Evolutionary conservation across 2,113 vertebrate genomes (phyloP).

Genomic region (Mus musculus): GRCm39 chr13:37988501-37989000

Average conservation of each 20-base stretch:
- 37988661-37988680: not conserved
- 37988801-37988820: not conserved
- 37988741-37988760: not conserved
- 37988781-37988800: not conserved
- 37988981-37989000: not conserved
- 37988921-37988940: not conserved
- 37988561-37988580: not conserved
- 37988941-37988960: not conserved
- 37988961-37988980: slow-evolving; percentile 5
- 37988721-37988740: not conserved
- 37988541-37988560: too few relatives aligned
- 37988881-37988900: too few relatives aligned
- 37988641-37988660: not conserved
- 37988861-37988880: not conserved
- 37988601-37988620: not conserved
- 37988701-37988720: not conserved
- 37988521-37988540: not conserved
- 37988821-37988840: not conserved
- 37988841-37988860: not conserved
- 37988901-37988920: not conserved
- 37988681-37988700: not conserved
- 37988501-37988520: not conserved
- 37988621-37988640: not conserved
- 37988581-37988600: not conserved
- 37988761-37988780: not conserved